A percentile compares a stretch with the other conserved stretches of the same genome.
phyloP scores from a whole-genome alignment of 1,140 invertebrate species.

The silkworm (Bombyx mori) region ASM3026992v2 NC_085118.1:9485001-9485500 shows the following conservation, averaged over 20 bases:
- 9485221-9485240: slow-evolving; percentile 37
- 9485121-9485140: no score
- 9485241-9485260: slow-evolving; percentile 35
- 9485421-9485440: slow-evolving; percentile 10
- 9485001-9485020: no score
- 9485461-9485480: no score
- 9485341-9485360: slow-evolving; percentile 48
- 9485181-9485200: slow-evolving; percentile 7
- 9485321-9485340: slow-evolving; percentile 51
- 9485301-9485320: slow-evolving; percentile 37
- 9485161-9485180: neutral
- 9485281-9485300: slow-evolving; percentile 47
- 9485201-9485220: slow-evolving; percentile 7
- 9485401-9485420: slow-evolving; percentile 26
- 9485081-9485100: no score
- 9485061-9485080: no score
- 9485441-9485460: neutral
- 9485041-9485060: no score
- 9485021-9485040: no score
- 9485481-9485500: no score
- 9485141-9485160: no score
- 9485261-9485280: slow-evolving; percentile 37
- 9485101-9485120: no score
- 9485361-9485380: slow-evolving; percentile 38
- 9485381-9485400: slow-evolving; percentile 32